A percentile compares a stretch with the other conserved stretches of the same genome.
phyloP scores from a whole-genome alignment of 2,113 vertebrate species.

The Tympanuchus pallidicinctus region DNA sequence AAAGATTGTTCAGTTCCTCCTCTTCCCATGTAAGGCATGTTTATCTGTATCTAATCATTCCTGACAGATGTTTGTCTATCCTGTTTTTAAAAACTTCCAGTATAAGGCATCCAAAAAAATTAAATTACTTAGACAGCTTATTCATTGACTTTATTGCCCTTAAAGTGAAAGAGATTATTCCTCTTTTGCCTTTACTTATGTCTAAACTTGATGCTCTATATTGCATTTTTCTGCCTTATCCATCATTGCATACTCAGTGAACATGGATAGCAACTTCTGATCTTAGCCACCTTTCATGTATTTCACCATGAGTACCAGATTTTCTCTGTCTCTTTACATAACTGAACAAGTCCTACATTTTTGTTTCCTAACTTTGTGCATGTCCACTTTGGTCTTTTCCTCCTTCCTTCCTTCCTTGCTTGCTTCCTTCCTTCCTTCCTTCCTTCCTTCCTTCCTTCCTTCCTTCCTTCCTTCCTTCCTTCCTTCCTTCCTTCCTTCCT shows the following conservation, averaged over 20 bases:
- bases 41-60: slow-evolving; percentile 40
- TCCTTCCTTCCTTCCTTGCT: too few species aligned
- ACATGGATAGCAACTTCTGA: background rate
- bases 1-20: slow-evolving; percentile 17
- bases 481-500: background rate
- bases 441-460: background rate
- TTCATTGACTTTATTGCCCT: slow-evolving; percentile 7
- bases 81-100: slow-evolving; percentile 16
- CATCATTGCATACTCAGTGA: background rate
- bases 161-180: background rate
- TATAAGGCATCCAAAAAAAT: background rate
- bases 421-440: background rate
- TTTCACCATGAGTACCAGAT: background rate
- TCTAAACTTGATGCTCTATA: background rate
- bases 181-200: background rate
- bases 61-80: slow-evolving; percentile 53
- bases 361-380: background rate
- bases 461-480: too few species aligned
- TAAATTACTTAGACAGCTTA: slow-evolving; percentile 30
- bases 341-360: background rate
- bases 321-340: background rate
- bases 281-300: background rate
- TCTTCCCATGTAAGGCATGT: slow-evolving; percentile 15
- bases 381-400: background rate
- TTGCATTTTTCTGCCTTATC: background rate